Base-by-base conservation (phyloP, 2,888 invertebrate species). In the Perdita meconis region DNA sequence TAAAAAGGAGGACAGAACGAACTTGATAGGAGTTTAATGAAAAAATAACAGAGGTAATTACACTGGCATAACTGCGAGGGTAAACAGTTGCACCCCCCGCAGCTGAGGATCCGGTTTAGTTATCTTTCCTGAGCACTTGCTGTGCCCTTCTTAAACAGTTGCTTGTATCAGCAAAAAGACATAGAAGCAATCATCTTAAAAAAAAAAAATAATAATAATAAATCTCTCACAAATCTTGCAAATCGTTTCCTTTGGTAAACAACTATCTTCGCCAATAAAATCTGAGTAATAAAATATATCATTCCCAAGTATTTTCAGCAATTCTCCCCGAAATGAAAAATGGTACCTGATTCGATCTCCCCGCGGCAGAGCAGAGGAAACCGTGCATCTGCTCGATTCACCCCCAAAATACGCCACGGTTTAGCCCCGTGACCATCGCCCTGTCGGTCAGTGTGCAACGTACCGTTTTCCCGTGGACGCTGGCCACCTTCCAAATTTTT, bases 21-120 rank as follows among this genome's bases (percentile, higher is more conserved):
- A 70, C 84, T 87, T 83, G 81, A 89, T 86, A 85, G 85, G 80
- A 89, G 81, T 85, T 87, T 89, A 87, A 89, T 89, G 89, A 87
- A 89, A 89, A 86, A 87, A 87, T 85, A 89, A 89, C 89, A 89
- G 76, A 81, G 82, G 84, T 89, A 89, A 89, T 89, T 88, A 88
- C 71, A 57, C 61, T 57, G 56, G 78, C 66, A 74, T 66, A 76
- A 70, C 61, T 71, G 70, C 60, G 59, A 38, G 36, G 74, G 70
- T 80, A 84, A 82, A 78, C 78, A 79, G 69, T 63, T 70, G 30
- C 71, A 59, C 69, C 59, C 76, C n/a, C 38, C 63, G 16, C 50
- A 44, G 12, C 70, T 22, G 76, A 74, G 70, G 78, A 79, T 86
- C 82, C 66, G 47, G 50, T 40, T 70, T 51, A 51, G 55, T 81